A percentile compares a stretch with the other conserved stretches of the same genome.
Conservation (phyloP, 1,140 invertebrate genomes). For the Atta colombica region DNA sequence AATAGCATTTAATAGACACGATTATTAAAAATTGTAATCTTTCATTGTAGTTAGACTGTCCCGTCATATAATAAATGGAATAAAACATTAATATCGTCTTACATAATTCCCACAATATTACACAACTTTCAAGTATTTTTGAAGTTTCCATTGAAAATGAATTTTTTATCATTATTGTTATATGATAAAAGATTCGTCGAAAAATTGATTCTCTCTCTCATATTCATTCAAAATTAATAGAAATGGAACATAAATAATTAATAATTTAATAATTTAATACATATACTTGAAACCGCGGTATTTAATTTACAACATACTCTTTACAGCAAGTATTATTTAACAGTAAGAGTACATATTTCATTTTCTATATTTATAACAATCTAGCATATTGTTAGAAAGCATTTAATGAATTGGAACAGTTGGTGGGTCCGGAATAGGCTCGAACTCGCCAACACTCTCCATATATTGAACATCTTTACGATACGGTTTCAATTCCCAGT, state of each 20-base stretch:
- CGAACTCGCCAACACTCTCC: conserved; percentile 92
- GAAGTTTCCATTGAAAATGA: not conserved
- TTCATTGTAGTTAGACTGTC: conserved; percentile 69
- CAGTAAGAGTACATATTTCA: conserved; percentile 24
- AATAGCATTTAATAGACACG: conserved; percentile 68
- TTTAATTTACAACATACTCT: conserved; percentile 47
- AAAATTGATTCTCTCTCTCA: not conserved
- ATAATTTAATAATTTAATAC: conserved; percentile 54
- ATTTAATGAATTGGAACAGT: conserved; percentile 42
- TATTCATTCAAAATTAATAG: not conserved
- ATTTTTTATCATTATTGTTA: not conserved
- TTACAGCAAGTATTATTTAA: conserved; percentile 54
- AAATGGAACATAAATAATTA: conserved; percentile 16
- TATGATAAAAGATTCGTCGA: not conserved
- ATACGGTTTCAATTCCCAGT: conserved; percentile 91
- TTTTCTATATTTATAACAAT: conserved; percentile 28
- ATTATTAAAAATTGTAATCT: conserved; percentile 67
- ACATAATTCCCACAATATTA: not conserved
- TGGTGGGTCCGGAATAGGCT: conserved; percentile 77
- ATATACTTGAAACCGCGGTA: conserved; percentile 18
- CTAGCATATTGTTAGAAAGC: not conserved
- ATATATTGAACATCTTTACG: conserved; percentile 90
- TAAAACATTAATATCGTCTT: conserved; percentile 38
- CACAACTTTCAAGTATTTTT: not conserved
- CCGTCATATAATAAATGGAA: conserved; percentile 71